These are phyloP conservation scores for Anodontia alba DNA, from an alignment of 2,888 invertebrate species.

Conservation along the genomic window DNA sequence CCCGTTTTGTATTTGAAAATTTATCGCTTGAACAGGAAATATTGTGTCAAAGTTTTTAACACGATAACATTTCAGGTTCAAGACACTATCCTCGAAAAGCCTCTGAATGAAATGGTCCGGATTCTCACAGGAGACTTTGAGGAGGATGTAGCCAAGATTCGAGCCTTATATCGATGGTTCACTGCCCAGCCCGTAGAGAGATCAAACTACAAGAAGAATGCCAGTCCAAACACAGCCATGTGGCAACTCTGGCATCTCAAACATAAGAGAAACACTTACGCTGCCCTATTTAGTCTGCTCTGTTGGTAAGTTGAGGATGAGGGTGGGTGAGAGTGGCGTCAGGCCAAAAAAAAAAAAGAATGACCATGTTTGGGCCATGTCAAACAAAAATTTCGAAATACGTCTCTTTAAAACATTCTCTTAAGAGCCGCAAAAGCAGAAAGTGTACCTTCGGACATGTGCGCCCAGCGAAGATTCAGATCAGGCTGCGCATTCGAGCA, in stretches of 20 bases:
- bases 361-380: no score
- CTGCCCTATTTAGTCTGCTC: slow-evolving; percentile 75
- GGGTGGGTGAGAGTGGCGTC: no score
- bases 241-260: slow-evolving; percentile 77
- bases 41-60: no score
- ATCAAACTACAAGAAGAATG: slow-evolving; percentile 66
- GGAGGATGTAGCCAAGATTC: slow-evolving; percentile 67
- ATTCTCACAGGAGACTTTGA: slow-evolving; percentile 62
- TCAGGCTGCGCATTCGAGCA: no score
- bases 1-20: no score
- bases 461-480: no score
- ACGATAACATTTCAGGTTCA: slow-evolving; percentile 46
- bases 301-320: slow-evolving; percentile 66
- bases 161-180: slow-evolving; percentile 80
- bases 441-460: no score
- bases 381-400: no score
- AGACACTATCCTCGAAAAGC: slow-evolving; percentile 45
- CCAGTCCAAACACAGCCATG: slow-evolving; percentile 71
- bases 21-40: no score
- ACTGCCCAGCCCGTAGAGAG: slow-evolving; percentile 71
- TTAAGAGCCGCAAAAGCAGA: no score
- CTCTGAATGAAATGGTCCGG: slow-evolving; percentile 61
- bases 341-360: no score
- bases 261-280: slow-evolving; percentile 77
- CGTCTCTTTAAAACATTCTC: no score